A percentile compares a stretch with the other conserved stretches of the same genome.
Conservation (phyloP, 2,888 invertebrate genomes). For the Thera britannica region DNA sequence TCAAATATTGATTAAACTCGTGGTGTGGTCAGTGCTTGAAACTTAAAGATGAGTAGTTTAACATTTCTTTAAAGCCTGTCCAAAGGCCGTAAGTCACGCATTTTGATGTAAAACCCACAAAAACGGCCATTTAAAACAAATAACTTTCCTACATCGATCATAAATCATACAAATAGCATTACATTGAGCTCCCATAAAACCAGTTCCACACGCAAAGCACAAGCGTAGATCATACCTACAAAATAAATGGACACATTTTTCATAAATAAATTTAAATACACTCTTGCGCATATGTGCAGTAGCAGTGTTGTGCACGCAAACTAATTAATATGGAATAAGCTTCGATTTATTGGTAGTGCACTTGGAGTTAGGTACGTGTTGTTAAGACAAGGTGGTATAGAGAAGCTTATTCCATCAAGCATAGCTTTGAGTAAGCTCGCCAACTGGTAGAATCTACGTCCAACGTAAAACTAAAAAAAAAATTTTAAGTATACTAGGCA, state of each 20-base stretch:
- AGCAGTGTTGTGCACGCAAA: slow-evolving; percentile 70
- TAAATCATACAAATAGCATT: slow-evolving; percentile 34
- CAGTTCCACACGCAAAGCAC: slow-evolving; percentile 36
- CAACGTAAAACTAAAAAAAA: no score
- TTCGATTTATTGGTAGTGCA: slow-evolving; percentile 68
- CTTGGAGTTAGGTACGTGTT: slow-evolving; percentile 52
- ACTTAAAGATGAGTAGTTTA: not conserved
- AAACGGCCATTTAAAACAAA: slow-evolving; percentile 40
- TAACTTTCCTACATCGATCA: slow-evolving; percentile 31
- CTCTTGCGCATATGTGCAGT: slow-evolving; percentile 67
- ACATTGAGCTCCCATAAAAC: slow-evolving; percentile 31
- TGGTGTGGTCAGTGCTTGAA: no score
- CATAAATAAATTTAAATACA: slow-evolving; percentile 70
- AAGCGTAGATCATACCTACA: slow-evolving; percentile 29
- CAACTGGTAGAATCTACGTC: not conserved
- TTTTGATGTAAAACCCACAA: slow-evolving; percentile 24
- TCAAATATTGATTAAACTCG: no score
- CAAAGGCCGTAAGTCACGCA: not conserved
- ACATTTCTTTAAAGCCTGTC: not conserved
- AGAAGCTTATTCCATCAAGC: slow-evolving; percentile 5
- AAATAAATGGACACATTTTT: slow-evolving; percentile 59
- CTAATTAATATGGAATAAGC: slow-evolving; percentile 78
- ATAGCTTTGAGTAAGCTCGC: not conserved
- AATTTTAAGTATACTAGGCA: no score
- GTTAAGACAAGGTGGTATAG: slow-evolving; percentile 36